A percentile compares a stretch with the other conserved stretches of the same genome.
Conservation (phyloP, 1,140 invertebrate species). For the Hydropsyche tenuis region DNA sequence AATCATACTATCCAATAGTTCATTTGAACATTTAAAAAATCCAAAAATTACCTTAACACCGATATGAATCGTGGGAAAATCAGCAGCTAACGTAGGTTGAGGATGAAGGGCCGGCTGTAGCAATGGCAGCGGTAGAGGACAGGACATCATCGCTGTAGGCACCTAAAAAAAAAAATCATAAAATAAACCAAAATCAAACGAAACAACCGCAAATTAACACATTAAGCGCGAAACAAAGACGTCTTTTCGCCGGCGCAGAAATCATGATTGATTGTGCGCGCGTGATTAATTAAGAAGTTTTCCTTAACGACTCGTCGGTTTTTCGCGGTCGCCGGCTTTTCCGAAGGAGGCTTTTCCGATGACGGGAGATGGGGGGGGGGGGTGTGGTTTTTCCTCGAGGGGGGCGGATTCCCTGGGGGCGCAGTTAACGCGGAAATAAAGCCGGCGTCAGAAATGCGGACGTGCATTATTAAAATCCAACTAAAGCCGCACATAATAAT, state of each 20-base stretch:
- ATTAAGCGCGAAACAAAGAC: too few relatives aligned
- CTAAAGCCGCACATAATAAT: slow-evolving; percentile 1
- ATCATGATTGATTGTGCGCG: slow-evolving; percentile 17
- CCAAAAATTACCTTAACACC: slow-evolving; percentile 66
- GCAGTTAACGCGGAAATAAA: slow-evolving; percentile 2
- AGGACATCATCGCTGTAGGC: slow-evolving; percentile 70
- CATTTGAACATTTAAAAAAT: background rate
- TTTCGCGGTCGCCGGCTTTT: background rate
- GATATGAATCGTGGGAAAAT: slow-evolving; percentile 66
- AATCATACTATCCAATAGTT: background rate
- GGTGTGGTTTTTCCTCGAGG: background rate
- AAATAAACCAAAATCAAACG: too few relatives aligned
- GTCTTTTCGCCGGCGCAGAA: background rate
- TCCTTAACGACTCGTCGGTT: background rate
- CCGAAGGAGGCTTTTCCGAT: too few relatives aligned
- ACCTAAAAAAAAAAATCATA: slow-evolving; percentile 55
- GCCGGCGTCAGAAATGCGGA: background rate
- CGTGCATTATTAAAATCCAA: slow-evolving; percentile 11
- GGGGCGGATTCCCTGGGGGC: slow-evolving; percentile 2
- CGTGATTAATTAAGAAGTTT: slow-evolving; percentile 13
- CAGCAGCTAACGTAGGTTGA: slow-evolving; percentile 64
- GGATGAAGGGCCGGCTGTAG: slow-evolving; percentile 65
- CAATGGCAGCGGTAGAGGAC: slow-evolving; percentile 67
- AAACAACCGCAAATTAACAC: too few relatives aligned
- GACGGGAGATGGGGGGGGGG: background rate